phyloP scores from a whole-genome alignment of 2,797 vertebrate genomes.

The Eptatretus atami region DNA sequence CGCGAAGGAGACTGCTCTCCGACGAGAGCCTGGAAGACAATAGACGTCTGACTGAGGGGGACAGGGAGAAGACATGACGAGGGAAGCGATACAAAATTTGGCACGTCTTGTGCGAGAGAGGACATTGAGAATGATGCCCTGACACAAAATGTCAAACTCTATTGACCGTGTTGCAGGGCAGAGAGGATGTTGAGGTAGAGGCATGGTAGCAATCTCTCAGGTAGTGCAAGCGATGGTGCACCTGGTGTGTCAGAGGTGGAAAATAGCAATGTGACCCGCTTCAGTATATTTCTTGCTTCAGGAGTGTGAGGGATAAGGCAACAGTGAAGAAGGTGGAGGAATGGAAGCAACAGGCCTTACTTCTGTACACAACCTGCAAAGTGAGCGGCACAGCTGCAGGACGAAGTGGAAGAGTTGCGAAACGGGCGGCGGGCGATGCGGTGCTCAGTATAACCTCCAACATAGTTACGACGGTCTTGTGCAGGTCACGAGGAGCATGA shows the following conservation, averaged over 20 bases:
- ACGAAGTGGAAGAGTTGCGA: conserved; percentile 58
- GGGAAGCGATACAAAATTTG: conserved; percentile 85
- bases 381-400: conserved; percentile 64
- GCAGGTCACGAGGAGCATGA: conserved; percentile 79
- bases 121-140: conserved; percentile 92
- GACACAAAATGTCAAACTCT: conserved; percentile 78
- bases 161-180: conserved; percentile 46
- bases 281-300: conserved; percentile 42
- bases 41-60: conserved; percentile 27
- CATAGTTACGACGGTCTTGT: conserved; percentile 52
- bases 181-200: conserved; percentile 15
- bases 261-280: conserved; percentile 22
- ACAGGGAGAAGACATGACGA: conserved; percentile 56
- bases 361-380: conserved; percentile 85
- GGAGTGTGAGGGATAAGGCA: conserved; percentile 68
- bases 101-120: conserved; percentile 80
- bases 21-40: conserved; percentile 72
- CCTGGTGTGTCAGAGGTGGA: no score
- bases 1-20: conserved; percentile 50
- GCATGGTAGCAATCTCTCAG: neutral
- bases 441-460: conserved; percentile 45
- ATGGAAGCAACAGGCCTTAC: conserved; percentile 98
- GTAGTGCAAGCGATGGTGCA: neutral
- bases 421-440: conserved; percentile 39
- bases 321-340: conserved; percentile 98